Evolutionary conservation across 92 coral and sea anemone species (phyloP).

Genomic region (Epizoanthus rinbou): DNA sequence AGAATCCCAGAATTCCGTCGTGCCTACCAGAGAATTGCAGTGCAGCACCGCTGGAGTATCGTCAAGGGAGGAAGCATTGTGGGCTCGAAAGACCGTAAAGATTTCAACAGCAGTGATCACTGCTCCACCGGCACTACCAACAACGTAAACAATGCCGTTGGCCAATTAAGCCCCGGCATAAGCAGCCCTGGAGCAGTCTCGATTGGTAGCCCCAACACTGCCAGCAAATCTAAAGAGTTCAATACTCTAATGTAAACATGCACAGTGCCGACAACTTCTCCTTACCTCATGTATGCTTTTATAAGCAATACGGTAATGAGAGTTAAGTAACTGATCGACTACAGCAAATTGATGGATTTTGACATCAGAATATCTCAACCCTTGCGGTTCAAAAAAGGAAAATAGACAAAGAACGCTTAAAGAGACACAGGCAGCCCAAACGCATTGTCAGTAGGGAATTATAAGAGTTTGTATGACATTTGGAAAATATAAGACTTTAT

Average conservation of each 20-base stretch:
- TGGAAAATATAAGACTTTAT: too few relatives aligned
- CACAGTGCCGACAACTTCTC: background rate
- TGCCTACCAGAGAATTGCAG: conserved; percentile 62
- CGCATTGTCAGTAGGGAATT: too few relatives aligned
- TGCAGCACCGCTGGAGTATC: conserved; percentile 65
- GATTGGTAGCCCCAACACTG: background rate
- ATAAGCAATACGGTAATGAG: too few relatives aligned
- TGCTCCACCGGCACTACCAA: conserved; percentile 15
- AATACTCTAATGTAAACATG: background rate
- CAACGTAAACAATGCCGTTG: conserved; percentile 10
- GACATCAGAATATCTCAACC: too few relatives aligned
- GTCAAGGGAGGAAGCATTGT: conserved; percentile 47
- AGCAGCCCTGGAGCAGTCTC: conserved; percentile 14
- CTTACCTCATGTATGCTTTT: background rate
- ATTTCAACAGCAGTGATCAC: conserved; percentile 24
- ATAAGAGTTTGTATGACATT: too few relatives aligned
- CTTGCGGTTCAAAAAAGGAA: too few relatives aligned
- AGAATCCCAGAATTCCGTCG: conserved; percentile 78
- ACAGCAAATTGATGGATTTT: too few relatives aligned
- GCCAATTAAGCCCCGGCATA: background rate
- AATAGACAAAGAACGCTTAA: too few relatives aligned
- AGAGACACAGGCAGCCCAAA: too few relatives aligned
- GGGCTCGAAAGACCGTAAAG: conserved; percentile 24
- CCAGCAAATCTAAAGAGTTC: background rate
- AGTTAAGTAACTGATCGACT: too few relatives aligned